These are phyloP conservation scores for Gobionotothen gibberifrons DNA, from an alignment of 2,797 vertebrate genomes.

Conservation along the genomic window DNA sequence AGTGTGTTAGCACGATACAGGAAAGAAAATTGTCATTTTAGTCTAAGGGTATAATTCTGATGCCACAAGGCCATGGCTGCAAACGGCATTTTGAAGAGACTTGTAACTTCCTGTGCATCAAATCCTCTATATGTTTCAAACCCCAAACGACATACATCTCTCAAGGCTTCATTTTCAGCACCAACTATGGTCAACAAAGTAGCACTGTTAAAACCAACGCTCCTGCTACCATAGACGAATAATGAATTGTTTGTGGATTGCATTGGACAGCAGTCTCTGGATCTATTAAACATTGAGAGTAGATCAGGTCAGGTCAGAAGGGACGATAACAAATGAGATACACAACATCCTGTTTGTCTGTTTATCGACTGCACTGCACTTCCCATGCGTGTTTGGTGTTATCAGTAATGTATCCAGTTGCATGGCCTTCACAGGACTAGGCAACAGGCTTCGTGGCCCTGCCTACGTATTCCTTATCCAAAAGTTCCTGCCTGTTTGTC, in stretches of 20 bases:
- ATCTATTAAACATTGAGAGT: constrained; percentile 2
- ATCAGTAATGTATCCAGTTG: constrained; percentile 56
- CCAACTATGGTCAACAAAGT: neutral
- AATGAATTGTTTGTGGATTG: neutral
- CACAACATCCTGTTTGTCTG: constrained; percentile 45
- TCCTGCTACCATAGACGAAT: neutral
- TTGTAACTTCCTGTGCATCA: constrained; percentile 16
- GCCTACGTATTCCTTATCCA: constrained; percentile 57
- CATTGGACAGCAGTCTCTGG: neutral
- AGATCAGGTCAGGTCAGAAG: neutral
- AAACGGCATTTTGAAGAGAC: constrained; percentile 55
- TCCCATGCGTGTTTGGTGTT: constrained; percentile 42
- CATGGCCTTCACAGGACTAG: constrained; percentile 38
- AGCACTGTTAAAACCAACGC: constrained; percentile 5
- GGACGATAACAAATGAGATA: constrained; percentile 5
- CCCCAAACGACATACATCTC: neutral
- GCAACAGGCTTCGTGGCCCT: constrained; percentile 35
- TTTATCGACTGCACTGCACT: constrained; percentile 32
- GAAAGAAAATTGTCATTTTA: constrained; percentile 38
- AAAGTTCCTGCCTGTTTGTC: constrained; percentile 64
- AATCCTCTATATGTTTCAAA: constrained; percentile 7
- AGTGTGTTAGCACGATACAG: constrained; percentile 6
- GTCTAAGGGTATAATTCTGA: constrained; percentile 45
- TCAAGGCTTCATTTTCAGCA: constrained; percentile 10
- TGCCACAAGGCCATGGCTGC: constrained; percentile 39